These are phyloP conservation scores for Tapirus terrestris DNA, from an alignment of 2,113 vertebrate species.

Conservation along the genomic window DNA sequence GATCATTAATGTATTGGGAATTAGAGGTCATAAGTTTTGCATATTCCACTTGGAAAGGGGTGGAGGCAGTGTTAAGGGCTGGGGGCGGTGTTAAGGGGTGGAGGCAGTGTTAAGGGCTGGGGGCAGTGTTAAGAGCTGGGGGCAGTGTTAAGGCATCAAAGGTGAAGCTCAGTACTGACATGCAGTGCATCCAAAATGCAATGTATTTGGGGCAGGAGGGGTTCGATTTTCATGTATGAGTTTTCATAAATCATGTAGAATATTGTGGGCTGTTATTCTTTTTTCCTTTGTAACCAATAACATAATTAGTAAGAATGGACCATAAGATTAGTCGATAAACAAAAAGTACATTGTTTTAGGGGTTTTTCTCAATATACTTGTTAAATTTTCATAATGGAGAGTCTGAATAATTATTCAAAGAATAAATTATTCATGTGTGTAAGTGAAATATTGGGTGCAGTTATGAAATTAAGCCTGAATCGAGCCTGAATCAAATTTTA, in stretches of 20 bases:
- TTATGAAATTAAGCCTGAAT: background rate
- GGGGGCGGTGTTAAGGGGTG: background rate
- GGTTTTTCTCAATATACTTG: background rate
- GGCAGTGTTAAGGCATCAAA: background rate
- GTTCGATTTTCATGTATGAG: background rate
- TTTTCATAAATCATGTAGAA: background rate
- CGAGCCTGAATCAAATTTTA: conserved; percentile 9
- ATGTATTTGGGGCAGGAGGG: background rate
- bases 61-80: background rate
- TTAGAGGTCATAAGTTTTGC: background rate
- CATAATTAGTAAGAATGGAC: background rate
- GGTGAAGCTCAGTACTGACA: background rate
- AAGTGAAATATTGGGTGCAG: background rate
- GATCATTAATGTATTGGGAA: background rate
- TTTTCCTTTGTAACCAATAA: conserved; percentile 14
- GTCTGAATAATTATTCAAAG: background rate
- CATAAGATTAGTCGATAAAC: background rate
- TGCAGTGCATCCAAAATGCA: background rate
- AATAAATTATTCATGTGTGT: background rate
- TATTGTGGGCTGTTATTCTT: background rate
- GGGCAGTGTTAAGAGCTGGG: background rate
- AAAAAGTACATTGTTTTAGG: background rate
- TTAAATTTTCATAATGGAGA: background rate
- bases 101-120: background rate
- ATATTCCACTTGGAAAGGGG: background rate